Percentiles rank a stretch among this genome's conserved stretches.
phyloP scores from a whole-genome alignment of 2,113 vertebrate genomes.

The Ptyas mucosa region DNA sequence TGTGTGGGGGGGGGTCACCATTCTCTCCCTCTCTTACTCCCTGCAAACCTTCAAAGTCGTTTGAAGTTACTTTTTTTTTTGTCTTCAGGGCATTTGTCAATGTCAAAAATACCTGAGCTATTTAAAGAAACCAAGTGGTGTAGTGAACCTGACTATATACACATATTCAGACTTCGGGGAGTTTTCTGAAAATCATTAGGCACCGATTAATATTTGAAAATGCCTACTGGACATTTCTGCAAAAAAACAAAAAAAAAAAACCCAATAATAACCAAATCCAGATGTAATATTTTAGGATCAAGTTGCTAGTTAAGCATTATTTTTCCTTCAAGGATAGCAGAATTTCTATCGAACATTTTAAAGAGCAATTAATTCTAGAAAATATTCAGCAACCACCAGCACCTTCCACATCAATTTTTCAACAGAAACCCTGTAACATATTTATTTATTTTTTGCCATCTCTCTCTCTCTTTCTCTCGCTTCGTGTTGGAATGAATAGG shows the following conservation, averaged over 20 bases:
- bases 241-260: too few species aligned
- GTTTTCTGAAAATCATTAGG: constrained; percentile 53
- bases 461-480: neutral
- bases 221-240: neutral
- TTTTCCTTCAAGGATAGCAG: neutral
- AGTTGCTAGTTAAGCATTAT: neutral
- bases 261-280: constrained; percentile 9
- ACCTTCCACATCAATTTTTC: neutral
- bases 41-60: constrained; percentile 66
- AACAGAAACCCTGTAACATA: neutral
- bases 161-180: constrained; percentile 29
- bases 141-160: neutral
- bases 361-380: neutral
- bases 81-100: constrained; percentile 76
- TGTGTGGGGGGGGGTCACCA: constrained; percentile 18
- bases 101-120: constrained; percentile 64
- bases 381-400: neutral
- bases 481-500: neutral
- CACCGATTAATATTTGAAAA: constrained; percentile 42
- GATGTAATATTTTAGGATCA: constrained; percentile 22
- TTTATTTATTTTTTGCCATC: neutral
- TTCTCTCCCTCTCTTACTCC: constrained; percentile 42
- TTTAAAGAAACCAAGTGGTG: constrained; percentile 67
- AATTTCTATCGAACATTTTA: neutral
- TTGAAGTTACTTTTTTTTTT: constrained; percentile 72